Evolutionary conservation across 2,888 invertebrate species (phyloP).

Genomic region (Hedya salicella): DNA sequence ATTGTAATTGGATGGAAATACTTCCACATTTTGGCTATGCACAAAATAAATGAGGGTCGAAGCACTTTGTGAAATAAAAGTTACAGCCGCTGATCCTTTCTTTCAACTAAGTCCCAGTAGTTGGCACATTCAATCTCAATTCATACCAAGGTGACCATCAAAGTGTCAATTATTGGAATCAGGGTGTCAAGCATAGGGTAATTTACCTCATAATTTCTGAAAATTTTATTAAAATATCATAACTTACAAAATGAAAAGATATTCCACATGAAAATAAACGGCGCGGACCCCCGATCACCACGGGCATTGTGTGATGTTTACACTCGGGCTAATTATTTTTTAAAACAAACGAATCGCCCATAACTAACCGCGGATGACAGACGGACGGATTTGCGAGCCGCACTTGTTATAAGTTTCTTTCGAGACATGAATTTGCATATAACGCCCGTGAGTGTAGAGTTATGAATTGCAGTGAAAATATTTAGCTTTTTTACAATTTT

Average conservation of each 20-base stretch:
- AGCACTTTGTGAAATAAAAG: no score
- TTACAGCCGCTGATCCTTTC: no score
- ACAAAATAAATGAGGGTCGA: no score
- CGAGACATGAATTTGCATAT: slow-evolving; percentile 71
- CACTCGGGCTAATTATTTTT: slow-evolving; percentile 44
- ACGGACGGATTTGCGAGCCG: slow-evolving; percentile 72
- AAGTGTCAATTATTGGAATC: no score
- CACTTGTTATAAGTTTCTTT: slow-evolving; percentile 66
- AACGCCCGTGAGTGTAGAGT: slow-evolving; percentile 54
- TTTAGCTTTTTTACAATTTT: not conserved
- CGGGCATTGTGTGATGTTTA: slow-evolving; percentile 43
- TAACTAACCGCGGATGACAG: slow-evolving; percentile 59
- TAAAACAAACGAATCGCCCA: slow-evolving; percentile 56
- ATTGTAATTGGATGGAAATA: no score
- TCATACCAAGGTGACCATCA: no score
- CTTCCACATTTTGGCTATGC: no score
- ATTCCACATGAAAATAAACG: not conserved
- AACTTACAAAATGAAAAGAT: not conserved
- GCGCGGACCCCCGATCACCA: slow-evolving; percentile 17
- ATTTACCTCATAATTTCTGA: no score
- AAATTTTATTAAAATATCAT: no score
- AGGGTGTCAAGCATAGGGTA: no score
- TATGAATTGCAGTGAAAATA: slow-evolving; percentile 34
- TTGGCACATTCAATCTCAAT: no score
- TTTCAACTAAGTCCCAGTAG: no score